Evolutionary conservation across 2,888 invertebrate genomes (phyloP), one percentile per base, ranked within the genome.

Genomic region (Seladonia tumulorum): DNA sequence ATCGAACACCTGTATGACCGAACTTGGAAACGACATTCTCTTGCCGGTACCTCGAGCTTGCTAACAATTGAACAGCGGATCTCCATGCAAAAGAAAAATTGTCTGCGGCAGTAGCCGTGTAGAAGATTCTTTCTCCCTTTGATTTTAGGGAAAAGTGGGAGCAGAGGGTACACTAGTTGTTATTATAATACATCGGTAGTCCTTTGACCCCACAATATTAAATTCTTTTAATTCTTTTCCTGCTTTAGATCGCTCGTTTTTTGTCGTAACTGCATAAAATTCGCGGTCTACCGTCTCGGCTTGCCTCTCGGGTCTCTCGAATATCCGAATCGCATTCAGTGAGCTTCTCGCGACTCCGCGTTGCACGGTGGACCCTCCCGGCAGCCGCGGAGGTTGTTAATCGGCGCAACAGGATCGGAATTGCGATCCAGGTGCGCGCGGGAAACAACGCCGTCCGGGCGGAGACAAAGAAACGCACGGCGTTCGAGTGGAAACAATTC

Each of bases 401-500:
- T 66, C 66, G 66, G 22, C 39, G 29, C 35, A 35, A 49, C 73
- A 66, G 29, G 5, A 29, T 47, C 45, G 5, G 22, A 47, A 76
- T 63, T 3, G 45, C 76, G 14, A 14, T 42, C 63, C 76, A 76
- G 63, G 47, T 45, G 76, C 5, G 60, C 45, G 16, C 29, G 25
- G 4, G 25, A 60, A 45, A 25, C 45, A 60, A 57, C 75, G 16
- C 60, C 2, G 16, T 1, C 25, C 60, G 45, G 5, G 1, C 42
- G n/a, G 76, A 63, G 29, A 47, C 76, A 35, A 76, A 75, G 75
- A 75, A 60, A 63, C 57, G 39, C n/a, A 29, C 47, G 25, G 47
- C 47, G 47, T 68, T 77, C 53, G n/a, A 70, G 66, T 66, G 76
- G 49, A 76, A 76, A 76, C 66, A 49, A 66, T 76, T 47, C 47